These are phyloP conservation scores for Agrypnia vestita DNA, from an alignment of 1,140 invertebrate species.

Conservation along the genomic window DNA sequence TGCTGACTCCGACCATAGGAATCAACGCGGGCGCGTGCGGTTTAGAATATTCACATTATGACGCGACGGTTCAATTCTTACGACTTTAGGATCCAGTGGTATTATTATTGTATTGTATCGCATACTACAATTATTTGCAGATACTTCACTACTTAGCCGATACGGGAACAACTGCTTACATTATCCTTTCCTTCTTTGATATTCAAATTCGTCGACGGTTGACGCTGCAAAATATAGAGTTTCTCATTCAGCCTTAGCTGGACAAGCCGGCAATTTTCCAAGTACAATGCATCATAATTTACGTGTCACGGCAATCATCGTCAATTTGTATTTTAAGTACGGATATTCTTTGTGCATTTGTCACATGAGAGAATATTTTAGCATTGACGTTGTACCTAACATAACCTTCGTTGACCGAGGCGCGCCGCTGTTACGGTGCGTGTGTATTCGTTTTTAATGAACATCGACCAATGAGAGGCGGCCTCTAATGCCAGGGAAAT, in stretches of 20 bases:
- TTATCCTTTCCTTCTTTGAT: too few species aligned
- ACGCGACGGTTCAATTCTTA: too few species aligned
- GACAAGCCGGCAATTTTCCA: constrained; percentile 13
- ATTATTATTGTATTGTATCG: too few species aligned
- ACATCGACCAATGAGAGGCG: neutral
- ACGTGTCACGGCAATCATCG: constrained; percentile 30
- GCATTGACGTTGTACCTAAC: constrained; percentile 3
- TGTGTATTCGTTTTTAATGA: neutral
- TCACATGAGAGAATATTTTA: constrained; percentile 14
- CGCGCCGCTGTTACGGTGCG: neutral
- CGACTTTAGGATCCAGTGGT: too few species aligned
- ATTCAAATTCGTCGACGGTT: too few species aligned
- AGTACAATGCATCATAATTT: constrained; percentile 31
- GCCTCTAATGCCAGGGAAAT: neutral
- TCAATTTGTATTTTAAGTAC: constrained; percentile 4
- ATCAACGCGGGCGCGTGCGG: too few species aligned
- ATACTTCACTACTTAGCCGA: too few species aligned
- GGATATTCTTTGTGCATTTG: constrained; percentile 31
- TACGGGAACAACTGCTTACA: too few species aligned
- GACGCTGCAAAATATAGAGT: neutral
- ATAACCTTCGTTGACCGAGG: constrained; percentile 21
- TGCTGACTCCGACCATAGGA: too few species aligned
- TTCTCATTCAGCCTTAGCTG: constrained; percentile 23
- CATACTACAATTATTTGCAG: too few species aligned
- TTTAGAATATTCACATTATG: too few species aligned